Evolutionary conservation across 2,113 vertebrate species (phyloP), one percentile per base, ranked within the genome.

Genomic region (Clinocottus analis): DNA sequence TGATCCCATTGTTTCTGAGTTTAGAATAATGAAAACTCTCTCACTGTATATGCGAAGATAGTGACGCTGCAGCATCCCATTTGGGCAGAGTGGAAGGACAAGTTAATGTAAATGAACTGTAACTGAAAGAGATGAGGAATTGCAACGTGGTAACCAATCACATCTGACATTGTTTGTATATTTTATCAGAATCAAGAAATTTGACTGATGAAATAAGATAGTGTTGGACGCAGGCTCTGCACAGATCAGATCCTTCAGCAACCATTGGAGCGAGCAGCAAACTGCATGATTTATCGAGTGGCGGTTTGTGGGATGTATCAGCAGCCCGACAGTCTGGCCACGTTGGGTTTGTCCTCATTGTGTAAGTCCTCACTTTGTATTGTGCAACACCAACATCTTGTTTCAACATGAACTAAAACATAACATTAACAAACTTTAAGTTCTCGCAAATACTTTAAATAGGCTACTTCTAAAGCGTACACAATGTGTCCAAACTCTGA

Each of bases 1-100:
- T 58, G 61, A 63, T 47, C 23, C 25, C 4, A 25, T 80, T 83
- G 72, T 83, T 77, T 76, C 33, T 47, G 31, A 37, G 29, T 77
- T 83, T 60, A 72, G 29, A 68, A 58, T 53, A 39, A 79, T 51
- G 37, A 51, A 69, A 37, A 63, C 60, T 51, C 47, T 21, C 47
- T 49, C 47, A 49, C 31, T 72, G 49, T 31, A 10, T 19, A 53
- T 35, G 16, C 14, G 3, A 8, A 73, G 58, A 55, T 68, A 58
- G 61, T 25, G 11, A 23, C 31, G 58, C 55, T 49, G 37, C 47
- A 64, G 56, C 43, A 31, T 58, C 33, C n/a, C 25, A 49, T 58
- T 41, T 17, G 12, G 51, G 51, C 51, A 29, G 27, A 64, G 47
- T 37, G 9, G 17, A 29, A 12, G 49, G 31, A 59, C 59, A 65